phyloP scores from a whole-genome alignment of 2,888 invertebrate species.

The Drosophila hamatofila region DNA sequence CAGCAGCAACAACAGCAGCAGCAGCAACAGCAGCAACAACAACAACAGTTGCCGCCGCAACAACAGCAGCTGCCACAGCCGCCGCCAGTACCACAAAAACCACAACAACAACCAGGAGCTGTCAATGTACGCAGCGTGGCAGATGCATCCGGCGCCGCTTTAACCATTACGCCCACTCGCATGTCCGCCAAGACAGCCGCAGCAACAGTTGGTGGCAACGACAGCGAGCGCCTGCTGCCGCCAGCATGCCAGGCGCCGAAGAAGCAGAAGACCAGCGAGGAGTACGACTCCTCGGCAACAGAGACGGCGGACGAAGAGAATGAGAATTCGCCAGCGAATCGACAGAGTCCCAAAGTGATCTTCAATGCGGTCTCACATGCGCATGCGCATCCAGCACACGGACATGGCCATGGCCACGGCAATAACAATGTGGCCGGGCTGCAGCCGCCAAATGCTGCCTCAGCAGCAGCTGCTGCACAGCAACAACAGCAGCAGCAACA shows the following conservation, averaged over 20 bases:
- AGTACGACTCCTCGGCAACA: constrained; percentile 91
- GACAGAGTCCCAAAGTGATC: constrained; percentile 86
- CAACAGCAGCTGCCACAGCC: constrained; percentile 31
- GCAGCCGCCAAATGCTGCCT: constrained; percentile 59
- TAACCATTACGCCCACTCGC: constrained; percentile 67
- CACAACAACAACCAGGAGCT: constrained; percentile 27
- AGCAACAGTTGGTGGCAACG: constrained; percentile 45
- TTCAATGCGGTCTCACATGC: constrained; percentile 71
- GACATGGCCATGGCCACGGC: constrained; percentile 39
- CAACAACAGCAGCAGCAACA: constrained; percentile 15
- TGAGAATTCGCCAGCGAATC: constrained; percentile 87
- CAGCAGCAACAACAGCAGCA: constrained; percentile 25
- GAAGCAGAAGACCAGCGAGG: constrained; percentile 86
- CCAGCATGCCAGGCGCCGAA: constrained; percentile 85
- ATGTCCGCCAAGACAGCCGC: constrained; percentile 49
- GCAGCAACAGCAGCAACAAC: constrained; percentile 18
- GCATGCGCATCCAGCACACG: constrained; percentile 34
- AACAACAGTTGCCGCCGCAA: neutral
- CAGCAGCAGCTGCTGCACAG: constrained; percentile 13
- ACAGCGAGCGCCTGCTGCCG: constrained; percentile 84
- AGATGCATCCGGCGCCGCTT: constrained; percentile 54
- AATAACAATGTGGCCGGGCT: constrained; percentile 59
- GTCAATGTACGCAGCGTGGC: constrained; percentile 48
- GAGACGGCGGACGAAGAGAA: constrained; percentile 96
- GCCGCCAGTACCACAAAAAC: constrained; percentile 43